Conservation (phyloP, 30 jellyfish, hydroid and myxozoan species). For the Aurelia coerulea region DNA sequence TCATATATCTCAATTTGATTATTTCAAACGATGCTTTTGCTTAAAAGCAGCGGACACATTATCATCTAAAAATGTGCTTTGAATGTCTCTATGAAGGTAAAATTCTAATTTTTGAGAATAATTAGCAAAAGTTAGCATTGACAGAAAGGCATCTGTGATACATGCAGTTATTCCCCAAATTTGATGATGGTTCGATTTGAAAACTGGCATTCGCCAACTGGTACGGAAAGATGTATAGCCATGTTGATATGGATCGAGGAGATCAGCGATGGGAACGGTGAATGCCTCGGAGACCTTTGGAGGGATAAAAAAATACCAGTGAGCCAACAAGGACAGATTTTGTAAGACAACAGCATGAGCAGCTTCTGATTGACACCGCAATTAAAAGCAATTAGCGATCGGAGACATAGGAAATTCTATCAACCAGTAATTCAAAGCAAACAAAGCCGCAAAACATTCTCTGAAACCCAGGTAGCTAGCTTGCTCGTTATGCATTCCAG, state of each 20-base stretch:
- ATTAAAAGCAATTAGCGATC: no score
- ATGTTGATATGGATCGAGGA: constrained; percentile 29
- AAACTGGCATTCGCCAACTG: constrained; percentile 81
- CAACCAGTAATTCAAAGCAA: no score
- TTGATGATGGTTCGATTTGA: constrained; percentile 28
- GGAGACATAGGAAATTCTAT: no score
- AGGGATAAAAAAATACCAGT: not conserved
- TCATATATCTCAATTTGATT: no score
- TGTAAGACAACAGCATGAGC: no score
- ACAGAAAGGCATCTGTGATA: constrained; percentile 70
- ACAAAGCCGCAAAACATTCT: no score
- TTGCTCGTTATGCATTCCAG: no score
- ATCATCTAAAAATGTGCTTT: not conserved
- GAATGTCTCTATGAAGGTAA: not conserved
- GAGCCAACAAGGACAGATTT: not conserved
- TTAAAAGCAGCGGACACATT: not conserved
- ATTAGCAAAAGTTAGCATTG: constrained; percentile 48
- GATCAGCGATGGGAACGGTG: constrained; percentile 63
- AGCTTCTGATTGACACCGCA: no score
- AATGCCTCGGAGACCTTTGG: constrained; percentile 76
- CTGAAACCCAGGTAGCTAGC: no score
- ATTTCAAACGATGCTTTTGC: not conserved
- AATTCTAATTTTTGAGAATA: constrained; percentile 23
- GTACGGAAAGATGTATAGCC: constrained; percentile 69
- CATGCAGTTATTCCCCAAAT: constrained; percentile 95